These are phyloP conservation scores for Tachuris rubrigastra DNA, from an alignment of 2,113 vertebrate species.

Conservation along the genomic window DNA sequence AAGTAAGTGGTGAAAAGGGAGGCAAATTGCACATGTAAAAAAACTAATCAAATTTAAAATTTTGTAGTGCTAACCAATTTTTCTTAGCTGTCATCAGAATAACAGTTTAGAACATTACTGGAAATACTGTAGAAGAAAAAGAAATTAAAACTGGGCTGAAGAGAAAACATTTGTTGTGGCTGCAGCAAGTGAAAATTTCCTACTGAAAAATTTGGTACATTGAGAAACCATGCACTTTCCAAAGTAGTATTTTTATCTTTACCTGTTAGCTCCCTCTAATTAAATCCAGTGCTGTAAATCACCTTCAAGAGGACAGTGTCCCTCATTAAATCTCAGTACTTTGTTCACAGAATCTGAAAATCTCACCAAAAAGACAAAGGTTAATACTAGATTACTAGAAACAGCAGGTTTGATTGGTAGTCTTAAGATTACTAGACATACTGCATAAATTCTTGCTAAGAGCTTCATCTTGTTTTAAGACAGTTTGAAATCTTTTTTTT, in stretches of 20 bases:
- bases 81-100: not conserved
- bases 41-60: not conserved
- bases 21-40: not conserved
- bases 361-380: not conserved
- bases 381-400: not conserved
- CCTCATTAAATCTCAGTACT: not conserved
- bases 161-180: not conserved
- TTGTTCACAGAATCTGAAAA: not conserved
- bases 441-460: not conserved
- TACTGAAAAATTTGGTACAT: not conserved
- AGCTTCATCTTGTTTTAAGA: not conserved
- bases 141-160: not conserved
- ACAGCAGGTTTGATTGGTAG: not conserved
- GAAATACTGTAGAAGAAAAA: not conserved
- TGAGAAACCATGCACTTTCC: not conserved
- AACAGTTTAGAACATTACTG: not conserved
- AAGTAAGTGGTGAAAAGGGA: not conserved
- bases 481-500: not conserved
- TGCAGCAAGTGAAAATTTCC: not conserved
- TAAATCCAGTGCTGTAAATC: not conserved
- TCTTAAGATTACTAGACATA: not conserved
- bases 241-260: not conserved
- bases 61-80: not conserved
- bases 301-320: not conserved
- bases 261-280: not conserved